Base-by-base conservation (phyloP, 2,797 vertebrate genomes). In the Galagoides demidoff region DNA sequence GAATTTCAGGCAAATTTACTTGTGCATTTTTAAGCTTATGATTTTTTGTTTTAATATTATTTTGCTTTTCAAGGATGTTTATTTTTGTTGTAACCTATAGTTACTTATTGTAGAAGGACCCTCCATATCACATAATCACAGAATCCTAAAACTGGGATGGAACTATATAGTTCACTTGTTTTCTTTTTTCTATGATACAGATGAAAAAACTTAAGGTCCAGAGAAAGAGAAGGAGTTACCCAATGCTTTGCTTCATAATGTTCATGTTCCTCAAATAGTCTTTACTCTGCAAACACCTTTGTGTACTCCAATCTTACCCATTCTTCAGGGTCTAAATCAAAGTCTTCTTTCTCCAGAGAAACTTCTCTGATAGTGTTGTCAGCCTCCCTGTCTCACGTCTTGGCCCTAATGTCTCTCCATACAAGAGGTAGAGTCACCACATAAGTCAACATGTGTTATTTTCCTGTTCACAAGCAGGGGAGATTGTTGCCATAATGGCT, bases 321-420 rank as follows among this genome's bases (percentile, higher is more conserved):
- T 49, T 59, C 43, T 29, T 74, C 45, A 29, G 57, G 68, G 77
- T 29, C 92, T 74, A 45, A 29, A 82, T 61, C 68, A n/a, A 61
- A 59, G 45, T 66, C 57, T 83, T 2, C 17, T 82, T 66, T 22
- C 34, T 64, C 43, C 23, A 39, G 34, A 37, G 82, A 66, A 27
- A 5, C 11, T 43, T n/a, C 45, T 4, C 8, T 2, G 12, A 1
- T 12, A 2, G 1, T 17, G 57, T 22, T 23, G 34, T 39, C 11
- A 8, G 52, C 37, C 19, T 45, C 52, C 61, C 10, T 31, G 14
- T 37, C 52, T 68, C 14, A 7, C 1, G 20, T 61, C 61, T 37
- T 27, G 16, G 20, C 11, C 14, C 39, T n/a, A 20, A 25, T 52
- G 9, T 61, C 71, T 49, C 49, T 70, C 68, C 86, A 39, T 25